Percentiles rank a stretch among this genome's conserved stretches.
Conservation (phyloP, 2,113 vertebrate genomes). For the Cinclus cinclus region DNA sequence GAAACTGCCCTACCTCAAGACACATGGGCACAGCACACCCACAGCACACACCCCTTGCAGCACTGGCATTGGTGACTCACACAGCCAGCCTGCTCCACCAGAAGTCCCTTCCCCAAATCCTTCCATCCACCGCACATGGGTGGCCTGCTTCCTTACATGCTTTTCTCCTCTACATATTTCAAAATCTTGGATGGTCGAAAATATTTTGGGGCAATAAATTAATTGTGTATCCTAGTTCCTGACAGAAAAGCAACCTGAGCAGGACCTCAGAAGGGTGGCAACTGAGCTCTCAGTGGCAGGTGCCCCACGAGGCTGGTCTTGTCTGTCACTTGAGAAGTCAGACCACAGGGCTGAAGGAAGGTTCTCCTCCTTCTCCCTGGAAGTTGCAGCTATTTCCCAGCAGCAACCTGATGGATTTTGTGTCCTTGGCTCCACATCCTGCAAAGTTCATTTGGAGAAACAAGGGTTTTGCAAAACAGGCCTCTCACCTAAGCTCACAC, state of each 20-base stretch:
- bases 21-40: rapidly evolving
- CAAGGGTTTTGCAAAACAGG: background rate
- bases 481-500: background rate
- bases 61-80: rapidly evolving
- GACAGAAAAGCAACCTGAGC: background rate
- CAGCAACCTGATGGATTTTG: rapidly evolving
- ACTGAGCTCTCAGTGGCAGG: background rate
- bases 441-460: background rate
- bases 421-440: background rate
- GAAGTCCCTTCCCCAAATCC: background rate
- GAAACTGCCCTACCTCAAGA: background rate
- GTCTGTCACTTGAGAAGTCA: background rate
- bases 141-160: background rate
- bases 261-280: background rate
- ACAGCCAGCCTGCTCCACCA: background rate
- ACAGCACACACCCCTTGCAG: background rate
- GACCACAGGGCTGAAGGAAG: background rate
- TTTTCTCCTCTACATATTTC: background rate
- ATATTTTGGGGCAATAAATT: background rate
- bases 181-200: background rate
- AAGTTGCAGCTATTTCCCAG: background rate
- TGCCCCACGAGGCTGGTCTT: rapidly evolving
- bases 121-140: rapidly evolving
- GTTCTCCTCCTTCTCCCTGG: background rate
- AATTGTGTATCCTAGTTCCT: background rate